A percentile compares a stretch with the other conserved stretches of the same genome.
Evolutionary conservation across 2,113 vertebrate genomes (phyloP).

Genomic region (Tylochromis polylepis): DNA sequence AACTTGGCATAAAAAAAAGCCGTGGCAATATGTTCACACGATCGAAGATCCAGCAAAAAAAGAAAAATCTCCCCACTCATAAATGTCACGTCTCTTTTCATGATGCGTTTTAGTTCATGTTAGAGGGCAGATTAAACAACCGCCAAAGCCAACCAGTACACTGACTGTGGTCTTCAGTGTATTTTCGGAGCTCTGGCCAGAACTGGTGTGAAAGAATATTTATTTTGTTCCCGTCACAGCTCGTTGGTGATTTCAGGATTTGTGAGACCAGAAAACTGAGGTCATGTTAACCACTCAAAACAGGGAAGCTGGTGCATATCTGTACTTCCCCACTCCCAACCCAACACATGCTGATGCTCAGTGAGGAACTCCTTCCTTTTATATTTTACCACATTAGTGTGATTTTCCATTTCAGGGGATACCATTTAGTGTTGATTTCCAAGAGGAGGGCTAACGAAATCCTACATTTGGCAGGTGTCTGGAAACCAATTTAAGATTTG

Average conservation of each 20-base stretch:
- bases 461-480: not conserved
- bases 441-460: not conserved
- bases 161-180: not conserved
- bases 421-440: not conserved
- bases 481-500: not conserved
- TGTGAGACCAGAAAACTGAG: not conserved
- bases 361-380: not conserved
- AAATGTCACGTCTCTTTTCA: not conserved
- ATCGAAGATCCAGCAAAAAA: not conserved
- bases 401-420: not conserved
- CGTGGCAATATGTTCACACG: accelerated
- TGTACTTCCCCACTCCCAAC: not conserved
- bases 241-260: not conserved
- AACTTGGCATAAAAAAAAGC: not conserved
- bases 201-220: not conserved
- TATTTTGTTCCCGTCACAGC: not conserved
- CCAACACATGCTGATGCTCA: not conserved
- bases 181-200: not conserved
- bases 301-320: not conserved
- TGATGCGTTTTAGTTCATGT: not conserved
- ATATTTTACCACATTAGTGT: not conserved
- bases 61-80: not conserved
- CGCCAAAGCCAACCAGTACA: not conserved
- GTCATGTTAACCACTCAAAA: not conserved
- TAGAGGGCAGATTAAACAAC: not conserved